Conservation (phyloP, 2,888 invertebrate species). For the Platycheirus albimanus region DNA sequence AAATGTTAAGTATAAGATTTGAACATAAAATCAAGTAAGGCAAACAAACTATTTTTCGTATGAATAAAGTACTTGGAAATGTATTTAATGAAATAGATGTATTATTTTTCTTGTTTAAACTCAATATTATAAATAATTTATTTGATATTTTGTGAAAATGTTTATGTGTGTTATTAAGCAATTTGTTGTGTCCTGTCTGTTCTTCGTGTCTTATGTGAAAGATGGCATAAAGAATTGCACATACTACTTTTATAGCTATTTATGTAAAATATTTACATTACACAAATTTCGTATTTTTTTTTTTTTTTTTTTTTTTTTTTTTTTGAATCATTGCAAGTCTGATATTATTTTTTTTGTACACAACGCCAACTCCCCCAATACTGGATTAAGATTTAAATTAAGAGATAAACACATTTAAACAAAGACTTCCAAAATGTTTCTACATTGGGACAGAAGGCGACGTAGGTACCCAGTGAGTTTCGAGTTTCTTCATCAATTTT, state of each 20-base stretch:
- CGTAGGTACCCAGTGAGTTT: no score
- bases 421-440: no score
- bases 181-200: slow-evolving; percentile 13
- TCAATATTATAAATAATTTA: not conserved
- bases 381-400: no score
- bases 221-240: no score
- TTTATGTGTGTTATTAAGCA: no score
- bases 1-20: slow-evolving; percentile 59
- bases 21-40: slow-evolving; percentile 60
- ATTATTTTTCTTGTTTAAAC: slow-evolving; percentile 45
- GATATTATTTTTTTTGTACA: slow-evolving; percentile 1
- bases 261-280: not conserved
- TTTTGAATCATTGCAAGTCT: slow-evolving; percentile 12
- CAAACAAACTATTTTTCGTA: slow-evolving; percentile 57
- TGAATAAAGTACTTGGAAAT: not conserved
- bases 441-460: no score
- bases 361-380: slow-evolving; percentile 2
- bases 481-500: slow-evolving; percentile 9
- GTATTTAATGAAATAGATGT: slow-evolving; percentile 25
- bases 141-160: no score
- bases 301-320: slow-evolving; percentile 20
- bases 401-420: no score
- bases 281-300: slow-evolving; percentile 25
- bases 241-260: slow-evolving; percentile 14
- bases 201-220: no score